A percentile compares a stretch with the other conserved stretches of the same genome.
These are phyloP conservation scores for Oncorhynchus nerka DNA, from an alignment of 2,113 vertebrate genomes.

Conservation along the genomic window DNA sequence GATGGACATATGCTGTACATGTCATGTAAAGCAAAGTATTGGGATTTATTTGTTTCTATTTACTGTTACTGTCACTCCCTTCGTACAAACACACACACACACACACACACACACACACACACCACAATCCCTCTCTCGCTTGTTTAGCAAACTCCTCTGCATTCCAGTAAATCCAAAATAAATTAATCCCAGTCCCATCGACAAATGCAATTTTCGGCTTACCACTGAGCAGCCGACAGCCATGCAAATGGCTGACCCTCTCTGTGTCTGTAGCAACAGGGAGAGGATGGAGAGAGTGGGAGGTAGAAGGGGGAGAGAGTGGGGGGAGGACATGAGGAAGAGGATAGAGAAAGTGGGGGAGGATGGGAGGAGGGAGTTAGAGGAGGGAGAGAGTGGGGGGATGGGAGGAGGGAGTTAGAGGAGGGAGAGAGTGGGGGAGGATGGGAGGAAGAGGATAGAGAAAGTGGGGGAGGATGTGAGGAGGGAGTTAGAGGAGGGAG, in stretches of 20 bases:
- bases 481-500: too few species aligned
- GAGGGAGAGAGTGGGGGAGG: too few species aligned
- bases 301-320: not conserved
- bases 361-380: too few species aligned
- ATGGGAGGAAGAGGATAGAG: too few species aligned
- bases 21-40: not conserved
- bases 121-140: not conserved
- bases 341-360: too few species aligned
- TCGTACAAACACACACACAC: not conserved
- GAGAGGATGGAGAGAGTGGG: too few species aligned
- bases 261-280: not conserved
- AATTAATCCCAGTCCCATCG: not conserved
- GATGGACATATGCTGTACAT: not conserved
- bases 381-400: too few species aligned
- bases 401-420: too few species aligned
- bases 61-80: not conserved
- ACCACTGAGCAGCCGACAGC: not conserved
- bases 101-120: not conserved
- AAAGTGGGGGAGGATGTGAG: too few species aligned
- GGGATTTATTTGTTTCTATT: not conserved
- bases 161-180: not conserved
- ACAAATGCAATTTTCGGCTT: slow-evolving; percentile 4
- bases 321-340: too few species aligned
- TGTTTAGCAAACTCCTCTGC: slow-evolving; percentile 2
- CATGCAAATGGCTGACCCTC: not conserved